Conservation (phyloP, 2,797 vertebrate species). For the Sebastes vulpes region DNA sequence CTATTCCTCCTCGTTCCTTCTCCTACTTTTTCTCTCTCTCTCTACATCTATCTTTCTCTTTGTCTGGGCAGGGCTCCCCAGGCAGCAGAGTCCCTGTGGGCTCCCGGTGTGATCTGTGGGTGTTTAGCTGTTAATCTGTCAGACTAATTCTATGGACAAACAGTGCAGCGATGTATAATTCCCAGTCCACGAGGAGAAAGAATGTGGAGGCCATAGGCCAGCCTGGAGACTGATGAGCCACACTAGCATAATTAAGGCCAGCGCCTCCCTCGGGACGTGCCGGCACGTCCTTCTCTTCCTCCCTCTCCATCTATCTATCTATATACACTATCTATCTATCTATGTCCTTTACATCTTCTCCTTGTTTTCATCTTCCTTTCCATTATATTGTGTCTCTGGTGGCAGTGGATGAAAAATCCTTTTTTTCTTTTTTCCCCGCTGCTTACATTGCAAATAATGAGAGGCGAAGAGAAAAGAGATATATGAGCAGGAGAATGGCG, state of each 20-base stretch:
- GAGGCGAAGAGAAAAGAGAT: not conserved
- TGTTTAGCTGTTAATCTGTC: constrained; percentile 86
- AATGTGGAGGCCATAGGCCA: constrained; percentile 74
- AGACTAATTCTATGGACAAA: constrained; percentile 82
- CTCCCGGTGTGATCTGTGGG: constrained; percentile 75
- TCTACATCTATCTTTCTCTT: constrained; percentile 28
- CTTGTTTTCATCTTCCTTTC: constrained; percentile 46
- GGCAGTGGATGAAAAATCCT: constrained; percentile 25
- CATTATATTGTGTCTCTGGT: constrained; percentile 32
- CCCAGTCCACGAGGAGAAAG: constrained; percentile 69
- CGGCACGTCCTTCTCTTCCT: constrained; percentile 41
- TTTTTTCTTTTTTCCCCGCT: constrained; percentile 2
- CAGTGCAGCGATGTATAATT: constrained; percentile 71
- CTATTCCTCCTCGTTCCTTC: not conserved
- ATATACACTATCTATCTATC: not conserved
- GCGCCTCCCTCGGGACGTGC: constrained; percentile 69
- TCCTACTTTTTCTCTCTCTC: constrained; percentile 4
- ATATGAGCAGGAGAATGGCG: not conserved
- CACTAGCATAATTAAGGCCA: constrained; percentile 85
- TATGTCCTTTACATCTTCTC: constrained; percentile 33
- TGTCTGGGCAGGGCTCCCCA: constrained; percentile 54
- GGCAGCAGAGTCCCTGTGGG: constrained; percentile 56
- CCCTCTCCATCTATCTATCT: constrained; percentile 37
- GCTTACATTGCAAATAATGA: constrained; percentile 42
- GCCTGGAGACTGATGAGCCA: constrained; percentile 84